Evolutionary conservation across 2,888 invertebrate species (phyloP), one percentile per base, ranked within the genome.

Genomic region (Megalurothrips usitatus): DNA sequence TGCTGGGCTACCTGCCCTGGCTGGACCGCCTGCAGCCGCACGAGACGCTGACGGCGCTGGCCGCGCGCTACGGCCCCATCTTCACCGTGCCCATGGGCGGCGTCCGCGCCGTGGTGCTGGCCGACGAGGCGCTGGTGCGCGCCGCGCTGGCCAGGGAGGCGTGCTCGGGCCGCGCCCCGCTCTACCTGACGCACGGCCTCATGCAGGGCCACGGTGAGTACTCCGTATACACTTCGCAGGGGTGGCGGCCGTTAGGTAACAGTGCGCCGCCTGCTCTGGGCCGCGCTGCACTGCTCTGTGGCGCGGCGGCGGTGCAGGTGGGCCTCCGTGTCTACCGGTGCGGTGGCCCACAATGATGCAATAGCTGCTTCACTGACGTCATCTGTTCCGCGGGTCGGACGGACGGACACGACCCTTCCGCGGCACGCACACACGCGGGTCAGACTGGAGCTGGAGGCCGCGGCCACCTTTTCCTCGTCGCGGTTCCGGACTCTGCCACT

Each of bases 191-290:
- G 0, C 95, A 95, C 85, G 96, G 95, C 52, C 93, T 96, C 82
- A 94, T 96, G 94, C 89, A 93, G 82, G 96, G 96, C 84, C 92
- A 94, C 86, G 96, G 96, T 96, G 87, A 91, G 91, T 87, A 63
- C n/a, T 23, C 47, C 48, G n/a, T n/a, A n/a, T n/a, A n/a, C n/a
- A n/a, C n/a, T n/a, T n/a, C n/a, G n/a, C n/a, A n/a, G n/a, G n/a
- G n/a, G 23, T 23, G 23, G 8, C n/a, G 68, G 34, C 34, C 34
- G 34, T 43, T 43, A 43, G 34, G 6, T 43, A 43, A 43, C 34
- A 43, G 34, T n/a, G n/a, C n/a, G n/a, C n/a, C n/a, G n/a, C n/a
- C n/a, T n/a, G n/a, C n/a, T n/a, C n/a, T n/a, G n/a, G n/a, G n/a
- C n/a, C n/a, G n/a, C n/a, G n/a, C n/a, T n/a, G n/a, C 34, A 43